Conservation (phyloP, 2,797 vertebrate species). For the Malacoraja senta region DNA sequence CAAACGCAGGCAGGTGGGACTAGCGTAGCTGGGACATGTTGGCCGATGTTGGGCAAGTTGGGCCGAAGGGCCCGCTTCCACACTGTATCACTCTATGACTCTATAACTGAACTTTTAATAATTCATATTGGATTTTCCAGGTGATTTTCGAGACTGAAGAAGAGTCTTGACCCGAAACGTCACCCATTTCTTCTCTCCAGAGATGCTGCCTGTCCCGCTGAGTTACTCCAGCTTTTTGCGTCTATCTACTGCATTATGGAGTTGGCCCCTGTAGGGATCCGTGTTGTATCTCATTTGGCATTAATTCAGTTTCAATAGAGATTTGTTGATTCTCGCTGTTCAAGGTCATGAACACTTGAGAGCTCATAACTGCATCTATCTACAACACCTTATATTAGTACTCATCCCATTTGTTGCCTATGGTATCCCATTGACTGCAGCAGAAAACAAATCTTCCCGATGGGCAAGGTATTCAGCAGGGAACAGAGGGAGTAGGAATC, state of each 20-base stretch:
- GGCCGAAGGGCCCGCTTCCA: too few species aligned
- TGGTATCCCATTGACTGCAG: background rate
- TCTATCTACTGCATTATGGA: background rate
- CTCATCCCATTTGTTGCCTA: background rate
- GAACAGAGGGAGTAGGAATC: background rate
- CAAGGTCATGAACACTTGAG: background rate
- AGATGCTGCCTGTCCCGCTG: too few species aligned
- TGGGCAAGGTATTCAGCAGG: background rate
- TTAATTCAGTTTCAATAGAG: background rate
- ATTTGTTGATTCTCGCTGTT: background rate
- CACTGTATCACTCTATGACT: too few species aligned
- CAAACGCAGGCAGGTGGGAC: too few species aligned
- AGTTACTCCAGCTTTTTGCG: too few species aligned
- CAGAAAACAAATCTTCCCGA: slow-evolving; percentile 6
- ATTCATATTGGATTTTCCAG: background rate
- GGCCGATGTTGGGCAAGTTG: too few species aligned
- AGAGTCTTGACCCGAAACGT: too few species aligned
- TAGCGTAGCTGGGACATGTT: too few species aligned
- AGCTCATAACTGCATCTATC: background rate
- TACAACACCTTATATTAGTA: background rate
- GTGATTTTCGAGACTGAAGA: too few species aligned
- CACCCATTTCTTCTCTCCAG: too few species aligned
- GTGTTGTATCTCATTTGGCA: background rate
- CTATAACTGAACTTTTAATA: background rate
- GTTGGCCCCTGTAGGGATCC: background rate